These are phyloP conservation scores for Philaethria dido DNA, from an alignment of 2,888 invertebrate genomes.

Conservation along the genomic window DNA sequence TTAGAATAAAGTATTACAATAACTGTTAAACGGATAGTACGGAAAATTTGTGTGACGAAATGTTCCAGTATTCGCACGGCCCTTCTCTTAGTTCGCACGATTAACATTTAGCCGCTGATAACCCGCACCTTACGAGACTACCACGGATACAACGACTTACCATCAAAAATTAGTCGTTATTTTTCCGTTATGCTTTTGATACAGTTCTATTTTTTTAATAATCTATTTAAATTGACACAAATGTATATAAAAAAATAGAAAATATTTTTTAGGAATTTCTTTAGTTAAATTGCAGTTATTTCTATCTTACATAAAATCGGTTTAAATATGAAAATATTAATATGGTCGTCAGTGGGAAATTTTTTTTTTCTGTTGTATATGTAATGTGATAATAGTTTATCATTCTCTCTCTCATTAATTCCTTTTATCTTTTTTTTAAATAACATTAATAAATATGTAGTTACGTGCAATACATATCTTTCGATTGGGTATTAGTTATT, in stretches of 20 bases:
- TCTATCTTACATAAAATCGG: too few species aligned
- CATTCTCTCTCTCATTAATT: too few species aligned
- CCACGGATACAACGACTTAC: slow-evolving; percentile 20
- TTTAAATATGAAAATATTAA: too few species aligned
- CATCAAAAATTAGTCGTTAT: background rate
- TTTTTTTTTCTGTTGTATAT: too few species aligned
- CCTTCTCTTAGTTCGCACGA: slow-evolving; percentile 61
- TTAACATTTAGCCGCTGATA: slow-evolving; percentile 56
- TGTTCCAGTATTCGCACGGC: slow-evolving; percentile 68
- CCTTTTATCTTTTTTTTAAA: too few species aligned
- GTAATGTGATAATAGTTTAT: too few species aligned
- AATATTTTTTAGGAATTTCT: too few species aligned
- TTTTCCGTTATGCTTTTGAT: slow-evolving; percentile 11
- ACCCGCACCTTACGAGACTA: slow-evolving; percentile 44
- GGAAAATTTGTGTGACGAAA: slow-evolving; percentile 56
- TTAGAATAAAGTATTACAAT: slow-evolving; percentile 29
- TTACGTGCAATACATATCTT: too few species aligned
- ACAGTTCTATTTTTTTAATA: background rate
- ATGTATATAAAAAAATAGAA: background rate
- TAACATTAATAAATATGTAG: too few species aligned
- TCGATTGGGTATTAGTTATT: too few species aligned
- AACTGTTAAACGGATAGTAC: slow-evolving; percentile 31
- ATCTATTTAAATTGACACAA: background rate
- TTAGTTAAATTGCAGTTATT: too few species aligned
- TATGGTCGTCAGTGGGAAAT: too few species aligned